A percentile compares a stretch with the other conserved stretches of the same genome.
phyloP scores from a whole-genome alignment of 2,113 vertebrate genomes.

The Lagopus leucura region DNA sequence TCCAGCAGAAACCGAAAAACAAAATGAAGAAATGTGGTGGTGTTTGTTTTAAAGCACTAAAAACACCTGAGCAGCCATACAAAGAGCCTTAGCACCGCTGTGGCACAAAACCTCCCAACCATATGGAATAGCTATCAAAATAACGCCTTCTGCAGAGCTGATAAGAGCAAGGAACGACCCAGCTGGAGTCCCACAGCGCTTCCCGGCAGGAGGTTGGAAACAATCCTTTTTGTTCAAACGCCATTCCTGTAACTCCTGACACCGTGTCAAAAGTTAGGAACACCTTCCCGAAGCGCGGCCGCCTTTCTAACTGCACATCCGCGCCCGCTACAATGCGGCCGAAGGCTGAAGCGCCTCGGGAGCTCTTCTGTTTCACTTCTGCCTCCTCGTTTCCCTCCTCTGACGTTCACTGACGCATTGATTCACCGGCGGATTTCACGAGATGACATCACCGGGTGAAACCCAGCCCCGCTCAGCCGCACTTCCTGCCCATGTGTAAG shows the following conservation, averaged over 20 bases:
- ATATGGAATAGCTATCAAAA: constrained; percentile 54
- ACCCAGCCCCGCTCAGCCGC: neutral
- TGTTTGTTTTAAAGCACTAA: neutral
- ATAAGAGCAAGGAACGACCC: constrained; percentile 29
- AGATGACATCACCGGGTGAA: constrained; percentile 40
- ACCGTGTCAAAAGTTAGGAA: neutral
- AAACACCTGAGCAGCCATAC: neutral
- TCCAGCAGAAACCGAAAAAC: neutral
- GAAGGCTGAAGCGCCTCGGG: neutral
- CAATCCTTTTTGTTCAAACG: neutral
- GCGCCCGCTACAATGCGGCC: fast-evolving
- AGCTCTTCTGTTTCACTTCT: neutral
- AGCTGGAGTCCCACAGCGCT: neutral
- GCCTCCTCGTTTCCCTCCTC: neutral
- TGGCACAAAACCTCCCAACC: neutral
- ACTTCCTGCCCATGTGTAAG: constrained; percentile 25
- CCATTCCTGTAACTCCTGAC: neutral
- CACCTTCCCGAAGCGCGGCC: neutral
- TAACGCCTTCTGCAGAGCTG: constrained; percentile 16
- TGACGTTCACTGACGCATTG: neutral
- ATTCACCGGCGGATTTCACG: neutral
- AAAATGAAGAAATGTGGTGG: neutral
- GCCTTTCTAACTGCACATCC: neutral
- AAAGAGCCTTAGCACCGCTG: neutral
- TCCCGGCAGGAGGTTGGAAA: constrained; percentile 1